These are phyloP conservation scores for Amblyjoppa proteus DNA, from an alignment of 2,888 invertebrate species.

Conservation along the genomic window DNA sequence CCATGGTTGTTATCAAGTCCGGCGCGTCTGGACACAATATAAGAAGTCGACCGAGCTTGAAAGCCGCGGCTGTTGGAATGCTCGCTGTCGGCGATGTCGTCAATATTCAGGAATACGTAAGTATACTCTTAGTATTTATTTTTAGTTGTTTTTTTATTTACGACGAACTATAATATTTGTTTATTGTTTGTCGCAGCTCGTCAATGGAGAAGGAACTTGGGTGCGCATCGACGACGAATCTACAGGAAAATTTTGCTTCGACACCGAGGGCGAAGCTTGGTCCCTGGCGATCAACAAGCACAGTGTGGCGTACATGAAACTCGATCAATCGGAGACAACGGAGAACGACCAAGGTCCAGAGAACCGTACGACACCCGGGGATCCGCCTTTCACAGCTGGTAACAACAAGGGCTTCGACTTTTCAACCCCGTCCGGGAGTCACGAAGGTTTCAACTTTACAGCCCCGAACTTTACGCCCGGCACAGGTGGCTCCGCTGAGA, in stretches of 20 bases:
- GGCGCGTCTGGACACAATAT: constrained; percentile 92
- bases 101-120: constrained; percentile 88
- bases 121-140: constrained; percentile 68
- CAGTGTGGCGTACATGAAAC: constrained; percentile 88
- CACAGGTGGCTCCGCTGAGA: constrained; percentile 75
- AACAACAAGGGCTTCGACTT: constrained; percentile 88
- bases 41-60: constrained; percentile 88
- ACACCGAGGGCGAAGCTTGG: constrained; percentile 90
- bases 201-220: constrained; percentile 89
- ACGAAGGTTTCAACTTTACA: constrained; percentile 80
- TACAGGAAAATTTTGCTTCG: constrained; percentile 89
- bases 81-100: constrained; percentile 89
- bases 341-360: constrained; percentile 82
- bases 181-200: constrained; percentile 80
- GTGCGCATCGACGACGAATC: constrained; percentile 88
- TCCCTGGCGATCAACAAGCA: constrained; percentile 89
- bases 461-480: constrained; percentile 76
- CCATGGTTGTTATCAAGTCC: constrained; percentile 89
- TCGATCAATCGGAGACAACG: constrained; percentile 81
- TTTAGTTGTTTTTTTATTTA: not conserved
- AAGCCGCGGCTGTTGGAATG: constrained; percentile 90
- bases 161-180: constrained; percentile 39
- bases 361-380: constrained; percentile 74
- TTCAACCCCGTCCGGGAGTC: constrained; percentile 82
- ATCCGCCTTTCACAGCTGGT: constrained; percentile 77